phyloP scores from a whole-genome alignment of 92 coral and sea anemone species.

The Galaxea fascicularis region DNA sequence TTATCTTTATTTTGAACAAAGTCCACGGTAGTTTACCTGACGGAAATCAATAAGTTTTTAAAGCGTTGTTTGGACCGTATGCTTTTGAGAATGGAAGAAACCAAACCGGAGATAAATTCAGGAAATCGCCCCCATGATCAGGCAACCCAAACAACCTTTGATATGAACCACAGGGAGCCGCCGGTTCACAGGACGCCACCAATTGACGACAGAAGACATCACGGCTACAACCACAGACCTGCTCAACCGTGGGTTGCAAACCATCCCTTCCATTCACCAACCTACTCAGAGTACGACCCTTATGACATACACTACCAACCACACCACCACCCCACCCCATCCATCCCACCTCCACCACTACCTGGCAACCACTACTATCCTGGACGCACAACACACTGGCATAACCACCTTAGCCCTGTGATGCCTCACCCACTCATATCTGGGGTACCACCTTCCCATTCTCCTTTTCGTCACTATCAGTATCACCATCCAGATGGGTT shows the following conservation, averaged over 20 bases:
- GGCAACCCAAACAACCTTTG: constrained; percentile 94
- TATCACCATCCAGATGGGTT: constrained; percentile 65
- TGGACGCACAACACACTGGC: constrained; percentile 79
- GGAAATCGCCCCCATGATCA: constrained; percentile 81
- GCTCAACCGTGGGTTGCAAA: constrained; percentile 66
- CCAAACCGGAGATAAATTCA: constrained; percentile 57
- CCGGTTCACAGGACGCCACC: constrained; percentile 46
- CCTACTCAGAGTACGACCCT: constrained; percentile 69
- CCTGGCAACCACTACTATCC: constrained; percentile 75
- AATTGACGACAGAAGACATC: constrained; percentile 45
- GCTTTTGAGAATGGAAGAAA: constrained; percentile 65
- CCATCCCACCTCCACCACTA: constrained; percentile 48
- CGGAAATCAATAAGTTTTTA: not conserved
- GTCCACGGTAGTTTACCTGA: not conserved
- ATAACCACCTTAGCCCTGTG: constrained; percentile 68
- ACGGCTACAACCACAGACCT: constrained; percentile 55
- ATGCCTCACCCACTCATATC: constrained; percentile 65
- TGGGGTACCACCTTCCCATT: constrained; percentile 36
- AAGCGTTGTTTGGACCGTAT: constrained; percentile 18
- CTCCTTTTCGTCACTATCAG: constrained; percentile 48
- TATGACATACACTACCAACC: constrained; percentile 72
- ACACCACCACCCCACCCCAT: constrained; percentile 68
- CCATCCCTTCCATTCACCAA: constrained; percentile 62
- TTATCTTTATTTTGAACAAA: not conserved
- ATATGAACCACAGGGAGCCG: constrained; percentile 68